Evolutionary conservation across 2,888 invertebrate genomes (phyloP), one percentile per base, ranked within the genome.

Genomic region (Petrophora chlorosata): DNA sequence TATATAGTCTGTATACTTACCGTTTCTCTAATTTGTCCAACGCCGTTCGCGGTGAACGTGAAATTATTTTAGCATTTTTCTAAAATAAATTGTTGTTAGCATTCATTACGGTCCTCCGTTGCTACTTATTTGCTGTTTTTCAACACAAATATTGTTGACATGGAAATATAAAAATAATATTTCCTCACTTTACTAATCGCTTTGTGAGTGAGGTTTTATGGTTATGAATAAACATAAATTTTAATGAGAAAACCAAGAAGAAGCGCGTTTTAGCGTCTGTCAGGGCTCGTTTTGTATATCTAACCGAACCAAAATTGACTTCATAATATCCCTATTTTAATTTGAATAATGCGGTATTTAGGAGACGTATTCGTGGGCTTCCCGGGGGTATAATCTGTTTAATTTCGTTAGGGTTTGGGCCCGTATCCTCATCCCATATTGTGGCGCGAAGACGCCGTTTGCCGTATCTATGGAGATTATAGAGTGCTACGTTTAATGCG

Each of bases 311-410:
- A 56, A 61, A 71, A 73, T 71, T 70, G 63, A 71, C 73, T 74
- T 69, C 66, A 68, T 74, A 71, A 72, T 73, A 63, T 70, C 67
- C 59, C 56, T 65, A 71, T 74, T 75, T 73, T 71, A 70, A 78
- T 79, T 73, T 78, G 69, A 79, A 76, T 79, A 76, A 73, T 70
- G 68, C 60, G 61, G 65, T 70, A 66, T 73, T 74, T 70, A 70
- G 63, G 47, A 59, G 64, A 55, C 55, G 57, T 56, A 55, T 59
- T 51, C 50, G 38, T 29, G 61, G 59, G 47, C 35, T 55, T 53
- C 64, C 55, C 60, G 29, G 47, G 65, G 52, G 73, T 65, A 56
- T 74, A 70, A 74, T 76, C 72, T 67, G 65, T 71, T 73, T 70
- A 70, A 74, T 72, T 72, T 68, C 48, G 59, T 59, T 61, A 59